Percentiles rank a stretch among this genome's conserved stretches.
These are phyloP conservation scores for Azorinus chamasolen DNA, from an alignment of 2,888 invertebrate species.

Conservation along the genomic window DNA sequence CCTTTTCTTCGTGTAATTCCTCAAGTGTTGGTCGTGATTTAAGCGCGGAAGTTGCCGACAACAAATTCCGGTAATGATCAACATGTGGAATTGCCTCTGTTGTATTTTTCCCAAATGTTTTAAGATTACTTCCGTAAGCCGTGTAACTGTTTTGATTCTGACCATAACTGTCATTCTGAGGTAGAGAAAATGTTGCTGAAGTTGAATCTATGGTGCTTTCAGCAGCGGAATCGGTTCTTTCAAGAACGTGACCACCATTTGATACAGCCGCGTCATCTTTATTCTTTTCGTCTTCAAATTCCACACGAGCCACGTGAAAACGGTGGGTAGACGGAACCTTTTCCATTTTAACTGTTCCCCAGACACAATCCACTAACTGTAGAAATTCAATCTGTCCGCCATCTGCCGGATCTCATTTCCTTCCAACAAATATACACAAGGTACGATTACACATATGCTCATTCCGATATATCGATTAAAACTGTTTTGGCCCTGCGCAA, in stretches of 20 bases:
- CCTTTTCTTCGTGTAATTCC: slow-evolving; percentile 86
- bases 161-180: slow-evolving; percentile 64
- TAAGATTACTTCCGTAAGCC: slow-evolving; percentile 59
- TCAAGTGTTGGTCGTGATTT: slow-evolving; percentile 85
- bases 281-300: slow-evolving; percentile 68
- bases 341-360: slow-evolving; percentile 44
- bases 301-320: slow-evolving; percentile 80
- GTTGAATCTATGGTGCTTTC: slow-evolving; percentile 26
- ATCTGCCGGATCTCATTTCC: not conserved
- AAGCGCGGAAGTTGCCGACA: slow-evolving; percentile 79
- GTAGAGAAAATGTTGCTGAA: slow-evolving; percentile 53
- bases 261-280: slow-evolving; percentile 20
- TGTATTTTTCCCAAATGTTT: slow-evolving; percentile 78
- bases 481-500: too few species aligned
- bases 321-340: slow-evolving; percentile 73
- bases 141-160: slow-evolving; percentile 62
- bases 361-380: not conserved
- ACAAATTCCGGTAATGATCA: slow-evolving; percentile 81
- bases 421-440: not conserved
- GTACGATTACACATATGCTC: too few species aligned
- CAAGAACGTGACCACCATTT: slow-evolving; percentile 9
- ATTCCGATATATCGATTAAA: too few species aligned
- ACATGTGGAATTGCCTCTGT: slow-evolving; percentile 80
- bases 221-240: slow-evolving; percentile 36
- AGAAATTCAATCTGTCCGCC: slow-evolving; percentile 1